A percentile compares a stretch with the other conserved stretches of the same genome.
Evolutionary conservation across 1,140 invertebrate species (phyloP).

Genomic region (Macrocentrus cingulum): DNA sequence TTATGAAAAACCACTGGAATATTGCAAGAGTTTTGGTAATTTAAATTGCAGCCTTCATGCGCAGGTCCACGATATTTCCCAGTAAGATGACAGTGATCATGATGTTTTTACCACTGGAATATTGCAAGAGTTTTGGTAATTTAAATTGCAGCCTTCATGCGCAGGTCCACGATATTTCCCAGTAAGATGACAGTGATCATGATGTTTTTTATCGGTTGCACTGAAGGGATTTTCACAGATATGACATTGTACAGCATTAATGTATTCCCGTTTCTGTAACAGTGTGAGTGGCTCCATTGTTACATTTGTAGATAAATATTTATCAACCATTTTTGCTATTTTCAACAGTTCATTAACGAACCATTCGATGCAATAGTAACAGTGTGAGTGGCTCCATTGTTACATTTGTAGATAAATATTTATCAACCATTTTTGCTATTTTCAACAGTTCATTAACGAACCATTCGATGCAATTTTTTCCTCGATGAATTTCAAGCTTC

Average conservation of each 20-base stretch:
- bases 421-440: no score
- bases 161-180: slow-evolving; percentile 42
- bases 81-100: slow-evolving; percentile 7
- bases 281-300: slow-evolving; percentile 22
- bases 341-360: slow-evolving; percentile 36
- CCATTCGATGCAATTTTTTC: no score
- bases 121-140: slow-evolving; percentile 31
- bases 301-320: slow-evolving; percentile 16
- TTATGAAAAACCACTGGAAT: no score
- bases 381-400: no score
- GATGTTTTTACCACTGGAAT: slow-evolving; percentile 22
- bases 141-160: slow-evolving; percentile 46
- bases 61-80: no score
- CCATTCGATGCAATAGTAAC: no score
- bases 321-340: slow-evolving; percentile 31
- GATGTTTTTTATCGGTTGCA: slow-evolving; percentile 29
- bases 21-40: no score
- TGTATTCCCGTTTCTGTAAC: slow-evolving; percentile 8
- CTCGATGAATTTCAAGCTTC: no score
- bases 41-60: no score
- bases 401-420: no score
- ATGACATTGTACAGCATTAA: slow-evolving; percentile 20
- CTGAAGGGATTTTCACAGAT: slow-evolving; percentile 35
- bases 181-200: slow-evolving; percentile 45
- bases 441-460: no score